A percentile compares a stretch with the other conserved stretches of the same genome.
These are phyloP conservation scores for Ciona savignyi DNA, from an alignment of 23 tunicate species.

Conservation along the genomic window DNA sequence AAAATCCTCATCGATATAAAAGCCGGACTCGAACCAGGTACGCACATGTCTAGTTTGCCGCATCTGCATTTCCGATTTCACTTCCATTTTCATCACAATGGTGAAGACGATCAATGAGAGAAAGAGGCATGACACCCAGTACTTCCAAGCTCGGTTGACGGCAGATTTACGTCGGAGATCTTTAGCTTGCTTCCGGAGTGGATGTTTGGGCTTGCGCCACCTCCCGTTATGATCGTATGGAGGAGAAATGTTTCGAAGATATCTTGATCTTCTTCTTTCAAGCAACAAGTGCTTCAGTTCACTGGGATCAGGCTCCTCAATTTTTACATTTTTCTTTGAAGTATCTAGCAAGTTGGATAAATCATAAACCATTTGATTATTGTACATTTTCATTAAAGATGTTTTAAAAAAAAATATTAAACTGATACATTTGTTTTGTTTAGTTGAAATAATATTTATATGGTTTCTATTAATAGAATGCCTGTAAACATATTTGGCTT, in stretches of 20 bases:
- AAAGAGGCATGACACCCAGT: conserved; percentile 36
- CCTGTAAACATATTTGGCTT: too few relatives aligned
- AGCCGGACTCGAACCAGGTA: conserved; percentile 23
- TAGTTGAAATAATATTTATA: too few relatives aligned
- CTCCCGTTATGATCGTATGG: conserved; percentile 44
- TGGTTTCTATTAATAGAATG: too few relatives aligned
- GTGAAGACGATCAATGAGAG: conserved; percentile 11
- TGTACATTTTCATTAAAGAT: too few relatives aligned
- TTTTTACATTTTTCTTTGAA: not conserved
- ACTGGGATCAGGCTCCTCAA: conserved; percentile 10
- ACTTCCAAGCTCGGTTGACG: conserved; percentile 10
- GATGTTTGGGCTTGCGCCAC: conserved; percentile 18
- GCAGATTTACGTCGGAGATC: conserved; percentile 9
- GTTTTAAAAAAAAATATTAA: too few relatives aligned
- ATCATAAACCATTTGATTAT: too few relatives aligned
- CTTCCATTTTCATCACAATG: not conserved
- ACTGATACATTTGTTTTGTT: too few relatives aligned
- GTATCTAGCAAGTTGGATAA: too few relatives aligned
- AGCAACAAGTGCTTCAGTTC: conserved; percentile 24
- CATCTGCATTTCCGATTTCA: not conserved
- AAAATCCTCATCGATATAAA: conserved; percentile 11
- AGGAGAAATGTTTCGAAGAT: conserved; percentile 56
- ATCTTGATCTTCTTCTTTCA: conserved; percentile 58
- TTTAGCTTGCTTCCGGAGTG: conserved; percentile 1
- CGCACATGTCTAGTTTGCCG: conserved; percentile 16